These are phyloP conservation scores for Brachionichthys hirsutus DNA, from an alignment of 2,113 vertebrate species.

Conservation along the genomic window DNA sequence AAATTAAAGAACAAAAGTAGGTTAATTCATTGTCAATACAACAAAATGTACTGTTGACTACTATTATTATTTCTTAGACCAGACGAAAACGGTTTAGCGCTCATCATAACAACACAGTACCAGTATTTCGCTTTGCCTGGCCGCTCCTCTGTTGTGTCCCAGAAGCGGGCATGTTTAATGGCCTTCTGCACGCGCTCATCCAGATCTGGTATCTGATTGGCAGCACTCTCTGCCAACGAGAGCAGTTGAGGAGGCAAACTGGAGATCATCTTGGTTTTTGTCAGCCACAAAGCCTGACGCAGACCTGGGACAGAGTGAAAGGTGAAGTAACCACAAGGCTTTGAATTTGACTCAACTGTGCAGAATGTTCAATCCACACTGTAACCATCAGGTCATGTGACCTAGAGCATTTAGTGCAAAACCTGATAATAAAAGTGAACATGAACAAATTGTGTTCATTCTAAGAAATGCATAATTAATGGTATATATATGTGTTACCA, in stretches of 20 bases:
- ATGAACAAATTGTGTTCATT: too few relatives aligned
- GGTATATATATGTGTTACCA: too few relatives aligned
- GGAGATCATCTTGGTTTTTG: slow-evolving; percentile 84
- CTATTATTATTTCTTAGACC: background rate
- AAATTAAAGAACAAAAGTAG: too few relatives aligned
- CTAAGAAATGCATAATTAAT: too few relatives aligned
- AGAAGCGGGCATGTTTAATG: slow-evolving; percentile 84
- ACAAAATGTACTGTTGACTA: background rate
- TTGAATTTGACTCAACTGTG: too few relatives aligned
- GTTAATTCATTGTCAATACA: background rate
- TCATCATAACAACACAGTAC: slow-evolving; percentile 58
- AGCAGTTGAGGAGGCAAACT: slow-evolving; percentile 82
- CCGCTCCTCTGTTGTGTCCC: slow-evolving; percentile 78
- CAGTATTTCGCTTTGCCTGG: slow-evolving; percentile 80
- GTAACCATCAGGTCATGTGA: too few relatives aligned
- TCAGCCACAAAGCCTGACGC: slow-evolving; percentile 91
- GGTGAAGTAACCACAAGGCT: background rate
- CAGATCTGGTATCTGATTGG: slow-evolving; percentile 77
- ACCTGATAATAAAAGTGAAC: too few relatives aligned
- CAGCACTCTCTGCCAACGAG: slow-evolving; percentile 56
- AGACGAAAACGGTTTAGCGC: background rate
- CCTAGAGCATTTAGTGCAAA: too few relatives aligned
- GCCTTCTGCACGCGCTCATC: slow-evolving; percentile 76
- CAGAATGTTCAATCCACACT: too few relatives aligned
- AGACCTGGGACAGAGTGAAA: slow-evolving; percentile 77